These are phyloP conservation scores for Trileptium ribeirensis DNA, from an alignment of 2,888 invertebrate genomes.

Conservation along the genomic window DNA sequence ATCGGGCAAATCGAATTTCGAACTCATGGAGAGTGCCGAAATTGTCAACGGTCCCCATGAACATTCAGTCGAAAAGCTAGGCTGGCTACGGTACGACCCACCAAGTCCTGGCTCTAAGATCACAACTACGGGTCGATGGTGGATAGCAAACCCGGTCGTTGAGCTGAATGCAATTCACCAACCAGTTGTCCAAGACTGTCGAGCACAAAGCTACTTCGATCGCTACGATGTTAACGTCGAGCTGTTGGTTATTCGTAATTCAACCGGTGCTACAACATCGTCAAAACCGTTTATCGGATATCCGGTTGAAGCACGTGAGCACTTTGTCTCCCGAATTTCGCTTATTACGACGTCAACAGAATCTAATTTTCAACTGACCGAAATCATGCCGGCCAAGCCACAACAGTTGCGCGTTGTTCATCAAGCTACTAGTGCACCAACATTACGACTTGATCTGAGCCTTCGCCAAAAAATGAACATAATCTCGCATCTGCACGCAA, in stretches of 20 bases:
- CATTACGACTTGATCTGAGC: constrained; percentile 1
- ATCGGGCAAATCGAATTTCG: background rate
- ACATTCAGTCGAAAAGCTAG: background rate
- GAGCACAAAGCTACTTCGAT: background rate
- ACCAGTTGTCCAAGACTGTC: background rate
- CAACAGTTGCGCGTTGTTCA: background rate
- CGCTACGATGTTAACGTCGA: constrained; percentile 15
- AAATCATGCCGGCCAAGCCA: background rate
- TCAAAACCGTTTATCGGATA: background rate
- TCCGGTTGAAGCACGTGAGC: background rate
- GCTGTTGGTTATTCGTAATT: constrained; percentile 1
- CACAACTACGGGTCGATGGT: background rate
- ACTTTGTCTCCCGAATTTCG: background rate
- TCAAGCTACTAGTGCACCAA: constrained; percentile 4
- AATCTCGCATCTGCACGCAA: constrained; percentile 12
- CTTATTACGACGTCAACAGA: background rate
- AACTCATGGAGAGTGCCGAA: background rate
- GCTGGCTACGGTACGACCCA: constrained; percentile 5
- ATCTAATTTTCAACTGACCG: background rate
- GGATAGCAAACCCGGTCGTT: background rate
- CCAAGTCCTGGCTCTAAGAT: too few relatives aligned
- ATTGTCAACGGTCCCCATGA: background rate
- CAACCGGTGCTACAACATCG: background rate
- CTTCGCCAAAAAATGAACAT: constrained; percentile 11
- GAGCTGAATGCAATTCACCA: constrained; percentile 7